Base-by-base conservation (phyloP, 2,888 invertebrate genomes). In the Cybosia mesomella region DNA sequence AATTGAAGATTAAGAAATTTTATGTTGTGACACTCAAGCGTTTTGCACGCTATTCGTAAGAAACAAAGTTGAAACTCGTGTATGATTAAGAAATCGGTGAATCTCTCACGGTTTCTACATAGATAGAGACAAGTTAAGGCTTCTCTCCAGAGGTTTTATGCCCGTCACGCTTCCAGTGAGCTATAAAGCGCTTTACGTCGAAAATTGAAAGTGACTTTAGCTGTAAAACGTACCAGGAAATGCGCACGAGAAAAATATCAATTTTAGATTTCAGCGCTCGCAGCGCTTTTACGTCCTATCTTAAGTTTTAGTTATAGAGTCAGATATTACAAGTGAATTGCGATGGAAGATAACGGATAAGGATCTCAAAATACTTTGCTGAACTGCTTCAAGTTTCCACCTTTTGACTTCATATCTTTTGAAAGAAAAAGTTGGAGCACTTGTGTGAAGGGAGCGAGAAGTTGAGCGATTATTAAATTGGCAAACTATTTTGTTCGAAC, bases 131-230 rank as follows among this genome's bases (percentile, higher is more conserved):
- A 89, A 89, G 88, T 87, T 81, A 85, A 86, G 85, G 85, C 84
- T 84, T 84, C 82, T 83, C 85, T 85, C 83, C 71, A 61, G 85
- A 86, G 87, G 82, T 87, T 88, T 88, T 88, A 93, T 91, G 89
- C 92, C 76, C 85, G 90, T 91, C 94, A 94, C 94, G 94, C 87
- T 85, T 83, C 77, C 80, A 84, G 82, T 84, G 82, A 85, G 85
- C 89, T 87, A 89, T 93, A 93, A 92, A 93, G 91, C 90, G 92
- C 91, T 91, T 89, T 89, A 87, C 80, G 89, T 85, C 89, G 90
- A 87, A 93, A 93, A 94, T 93, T 93, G 93, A 94, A 94, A 94
- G 94, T 92, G 92, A 90, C 90, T 93, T 90, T 83, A 87, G 92
- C 85, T 91, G 91, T 93, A 92, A 93, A 93, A 92, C 91, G 90